Percentiles rank a stretch among this genome's conserved stretches.
These are phyloP conservation scores for Aphis craccivora DNA, from an alignment of 1,140 invertebrate species.

Conservation along the genomic window DNA sequence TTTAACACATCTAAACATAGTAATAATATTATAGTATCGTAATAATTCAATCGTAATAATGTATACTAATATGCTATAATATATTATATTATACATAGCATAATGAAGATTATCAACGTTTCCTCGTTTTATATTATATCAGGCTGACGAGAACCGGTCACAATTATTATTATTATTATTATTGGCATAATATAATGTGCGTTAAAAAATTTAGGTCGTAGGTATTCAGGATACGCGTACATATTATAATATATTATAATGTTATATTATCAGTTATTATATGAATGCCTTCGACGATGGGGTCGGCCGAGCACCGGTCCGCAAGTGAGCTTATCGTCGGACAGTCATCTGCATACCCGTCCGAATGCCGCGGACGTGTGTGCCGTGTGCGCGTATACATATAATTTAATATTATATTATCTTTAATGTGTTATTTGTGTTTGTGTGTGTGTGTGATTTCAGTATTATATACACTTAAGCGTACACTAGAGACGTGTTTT, in stretches of 20 bases:
- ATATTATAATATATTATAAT: background rate
- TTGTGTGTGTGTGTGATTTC: too few relatives aligned
- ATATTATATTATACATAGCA: background rate
- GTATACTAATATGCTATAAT: too few relatives aligned
- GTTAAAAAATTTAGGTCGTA: background rate
- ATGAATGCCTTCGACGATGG: background rate
- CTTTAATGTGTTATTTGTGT: background rate
- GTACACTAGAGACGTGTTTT: background rate
- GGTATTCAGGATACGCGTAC: background rate
- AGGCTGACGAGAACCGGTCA: background rate
- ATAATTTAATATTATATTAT: constrained; percentile 6
- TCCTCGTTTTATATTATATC: background rate
- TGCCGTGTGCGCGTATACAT: background rate
- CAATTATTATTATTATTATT: background rate
- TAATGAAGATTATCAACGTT: background rate
- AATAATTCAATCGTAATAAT: background rate
- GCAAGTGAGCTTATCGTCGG: background rate
- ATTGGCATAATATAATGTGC: background rate
- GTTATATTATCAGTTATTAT: background rate
- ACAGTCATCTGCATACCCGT: background rate
- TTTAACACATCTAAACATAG: background rate
- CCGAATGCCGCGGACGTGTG: background rate
- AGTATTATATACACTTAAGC: background rate
- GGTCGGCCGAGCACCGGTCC: background rate
- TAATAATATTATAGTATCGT: background rate